Evolutionary conservation across 2,113 vertebrate species (phyloP), one percentile per base, ranked within the genome.

Genomic region (Daubentonia madagascariensis): DNA sequence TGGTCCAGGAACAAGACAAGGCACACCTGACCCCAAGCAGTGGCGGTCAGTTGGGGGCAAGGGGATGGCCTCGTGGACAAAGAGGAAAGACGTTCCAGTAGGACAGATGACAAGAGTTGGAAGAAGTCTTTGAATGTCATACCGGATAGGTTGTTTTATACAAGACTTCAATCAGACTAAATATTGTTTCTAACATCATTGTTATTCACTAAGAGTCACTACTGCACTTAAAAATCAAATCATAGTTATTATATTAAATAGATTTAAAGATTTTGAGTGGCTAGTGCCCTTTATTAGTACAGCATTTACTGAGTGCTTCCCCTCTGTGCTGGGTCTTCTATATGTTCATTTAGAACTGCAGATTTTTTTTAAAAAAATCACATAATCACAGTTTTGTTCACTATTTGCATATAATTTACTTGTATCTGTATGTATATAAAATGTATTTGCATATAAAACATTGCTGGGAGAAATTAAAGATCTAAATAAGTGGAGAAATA

Each of bases 81-180:
- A 61, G 37, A 57, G 12, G 13, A 67, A 32, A 61, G 68, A 28
- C 20, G 4, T 20, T 40, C 22, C 40, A 35, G 30, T 5, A 12
- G 28, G 45, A 6, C 0, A 54, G 17, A 17, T 22, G 18, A 6
- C 1, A 6, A 45, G 8, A 0, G 0, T 5, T 37, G 37, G 8
- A 68, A 22, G 32, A 59, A 45, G 54, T 23, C 78, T 37, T 50
- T 2, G 3, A 7, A n/a, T 23, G 0, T 48, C 79, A 63, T 32
- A 40, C 4, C 30, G 10, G 23, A 25, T 18, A 50, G 1, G 14
- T 7, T 35, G 17, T 76, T 84, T 90, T 84, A 16, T 10, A 35
- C 11, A 50, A 48, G n/a, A 75, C 20, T 37, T 11, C 32, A 54
- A 1, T 28, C 13, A 75, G n/a, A 67, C 59, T 72, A 8, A 48